Evolutionary conservation across 2,797 vertebrate genomes (phyloP), one percentile per base, ranked within the genome.

Genomic region (Hoplostethus mediterraneus): DNA sequence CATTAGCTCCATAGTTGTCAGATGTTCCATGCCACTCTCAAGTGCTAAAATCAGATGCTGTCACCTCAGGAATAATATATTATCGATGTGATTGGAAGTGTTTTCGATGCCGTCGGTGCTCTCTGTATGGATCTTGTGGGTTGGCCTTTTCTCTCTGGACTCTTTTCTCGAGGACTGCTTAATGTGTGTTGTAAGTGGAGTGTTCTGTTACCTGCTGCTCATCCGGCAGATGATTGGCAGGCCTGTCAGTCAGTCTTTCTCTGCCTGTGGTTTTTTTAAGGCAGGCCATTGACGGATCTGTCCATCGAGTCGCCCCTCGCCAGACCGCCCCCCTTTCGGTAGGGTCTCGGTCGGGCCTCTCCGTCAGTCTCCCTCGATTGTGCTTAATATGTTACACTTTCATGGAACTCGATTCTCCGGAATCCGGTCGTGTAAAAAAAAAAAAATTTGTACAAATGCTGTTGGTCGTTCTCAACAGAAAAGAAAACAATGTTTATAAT

Each of bases 351-450:
- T 72, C 72, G 79, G 75, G 66, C 59, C 70, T 76, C 90, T 82
- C 70, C 71, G 71, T 78, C 67, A 53, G 70, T 90, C 90, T 94
- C 93, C 94, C 90, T 92, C 88, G 90, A 91, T 93, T 94, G 94
- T 96, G 93, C 94, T 96, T 94, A 89, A 79, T 65, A 79, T 90
- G 93, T 93, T 92, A 96, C 91, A 95, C 93, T 96, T 95, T 94
- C 94, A 94, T 96, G 94, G 88, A 95, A 94, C 88, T 92, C 92
- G 90, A 94, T 91, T 94, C 93, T 93, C 91, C 91, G 92, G 92
- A 95, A 92, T 94, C 88, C 21, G 75, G 91, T 95, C 52, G 92
- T 96, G 94, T 96, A 96, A 95, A 96, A 94, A 95, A 96, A 94
- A 95, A 21, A 21, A 1, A 21, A 21, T 95, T 95, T 97, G 95